Evolutionary conservation across 2,888 invertebrate species (phyloP), one percentile per base, ranked within the genome.

Genomic region (Halictus ligatus): DNA sequence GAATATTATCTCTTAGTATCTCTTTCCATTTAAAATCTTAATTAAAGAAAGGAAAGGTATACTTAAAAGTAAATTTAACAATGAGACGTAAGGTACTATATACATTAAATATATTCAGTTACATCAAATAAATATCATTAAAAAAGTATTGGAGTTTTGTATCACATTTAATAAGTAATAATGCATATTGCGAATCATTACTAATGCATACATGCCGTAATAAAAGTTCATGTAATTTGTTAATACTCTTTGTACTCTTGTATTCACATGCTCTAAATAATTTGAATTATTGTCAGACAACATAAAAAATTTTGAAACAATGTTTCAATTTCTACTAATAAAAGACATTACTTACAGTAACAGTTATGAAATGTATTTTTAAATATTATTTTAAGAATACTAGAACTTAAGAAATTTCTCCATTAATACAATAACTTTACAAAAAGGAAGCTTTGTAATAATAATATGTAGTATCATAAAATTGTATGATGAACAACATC

Each of bases 151-250:
- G 67, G 40, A 79, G 58, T 48, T 50, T 72, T 50, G 35, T 69
- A 84, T 54, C 15, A 69, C 29, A 76, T 10, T 73, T 73, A 84
- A 46, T 78, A 84, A 75, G 43, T 35, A 5, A 35, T 35, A 35
- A 35, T 35, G 35, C 1, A 29, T 29, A 29, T 1, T 85, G 85
- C 83, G 75, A 54, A 83, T 78, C 21, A 73, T 54, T 78, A 83
- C 48, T 35, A 78, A 84, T 72, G 46, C 75, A 72, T 84, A 58
- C 84, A 85, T 85, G 80, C 85, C 73, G 58, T 67, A 80, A 74
- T 69, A 2, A 50, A 29, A 67, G 58, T 80, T 76, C 64, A 48
- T 84, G 25, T 58, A 69, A 74, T 40, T 43, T 43, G 40, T 85
- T 78, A 84, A 84, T 75, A 18, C n/a, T n/a, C n/a, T n/a, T n/a